Evolutionary conservation across 1,140 invertebrate genomes (phyloP), one percentile per base, ranked within the genome.

Genomic region (Drosophila lini): DNA sequence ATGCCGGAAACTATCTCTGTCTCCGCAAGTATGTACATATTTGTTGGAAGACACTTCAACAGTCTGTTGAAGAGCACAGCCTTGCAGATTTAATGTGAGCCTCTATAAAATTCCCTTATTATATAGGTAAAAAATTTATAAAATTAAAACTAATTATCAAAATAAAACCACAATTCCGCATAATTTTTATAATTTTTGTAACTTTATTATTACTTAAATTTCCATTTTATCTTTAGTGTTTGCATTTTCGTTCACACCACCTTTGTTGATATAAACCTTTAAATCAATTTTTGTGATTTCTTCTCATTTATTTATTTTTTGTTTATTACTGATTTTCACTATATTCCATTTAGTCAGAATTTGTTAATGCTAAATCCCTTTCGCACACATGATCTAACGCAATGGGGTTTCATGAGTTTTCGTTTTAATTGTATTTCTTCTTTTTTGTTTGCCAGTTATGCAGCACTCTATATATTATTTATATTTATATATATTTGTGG

Each of bases 121-220:
- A 28, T 28, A 28, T 28, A 28, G 25, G 10, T 4, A 38, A 6
- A 11, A 19, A 19, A 11, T 10, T n/a, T n/a, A n/a, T n/a, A n/a
- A n/a, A n/a, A n/a, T n/a, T n/a, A n/a, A n/a, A n/a, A n/a, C n/a
- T n/a, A n/a, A n/a, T n/a, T n/a, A n/a, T n/a, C n/a, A 57, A 38
- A 32, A 38, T 38, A 68, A 60, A 42, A 47, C 16, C 10, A 38
- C 10, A 5, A 4, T 1, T 34, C 11, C 25, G 5, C 22, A n/a
- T 63, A 50, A 57, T 47, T 48, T 68, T 65, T 88, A 79, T 76
- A 88, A 78, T 83, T 86, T 82, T 83, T 83, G 62, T 58, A 86
- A 86, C 83, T 86, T 86, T 86, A 88, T 86, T 86, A 86, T 81
- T 86, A 86, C 64, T 88, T 68, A 78, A 88, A 78, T 80, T 70